Conservation (phyloP, 1,140 invertebrate species). For the Pogonomyrmex barbatus region DNA sequence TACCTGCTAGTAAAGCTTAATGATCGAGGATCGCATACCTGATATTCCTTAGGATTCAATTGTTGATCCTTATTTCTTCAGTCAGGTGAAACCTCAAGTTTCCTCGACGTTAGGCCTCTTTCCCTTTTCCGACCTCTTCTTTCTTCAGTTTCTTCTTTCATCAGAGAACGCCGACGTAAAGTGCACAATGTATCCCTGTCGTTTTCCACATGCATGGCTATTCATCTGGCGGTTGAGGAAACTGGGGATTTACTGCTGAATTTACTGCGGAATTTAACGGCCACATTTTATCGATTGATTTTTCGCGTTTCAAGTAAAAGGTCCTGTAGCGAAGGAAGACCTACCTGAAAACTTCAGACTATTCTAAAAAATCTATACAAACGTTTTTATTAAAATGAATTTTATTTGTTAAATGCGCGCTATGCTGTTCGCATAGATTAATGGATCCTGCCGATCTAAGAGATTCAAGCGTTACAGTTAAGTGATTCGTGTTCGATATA, state of each 20-base stretch:
- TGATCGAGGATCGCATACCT: constrained; percentile 37
- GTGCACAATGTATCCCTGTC: constrained; percentile 7
- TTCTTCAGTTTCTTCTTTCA: background rate
- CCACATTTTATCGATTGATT: background rate
- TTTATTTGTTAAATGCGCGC: background rate
- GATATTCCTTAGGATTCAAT: background rate
- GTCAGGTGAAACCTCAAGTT: constrained; percentile 8
- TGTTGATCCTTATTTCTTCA: constrained; percentile 43
- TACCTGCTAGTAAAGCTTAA: constrained; percentile 46
- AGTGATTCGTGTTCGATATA: background rate
- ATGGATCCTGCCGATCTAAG: background rate
- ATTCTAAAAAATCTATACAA: background rate
- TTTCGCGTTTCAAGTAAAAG: constrained; percentile 9
- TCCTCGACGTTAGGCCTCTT: background rate
- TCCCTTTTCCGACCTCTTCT: background rate
- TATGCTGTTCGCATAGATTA: background rate
- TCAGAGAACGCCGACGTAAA: background rate
- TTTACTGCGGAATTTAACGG: constrained; percentile 24
- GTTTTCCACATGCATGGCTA: background rate
- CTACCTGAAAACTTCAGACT: background rate
- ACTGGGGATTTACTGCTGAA: constrained; percentile 8
- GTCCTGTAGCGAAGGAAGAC: background rate
- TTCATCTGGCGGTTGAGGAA: background rate
- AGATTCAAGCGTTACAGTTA: background rate
- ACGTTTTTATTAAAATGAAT: background rate